Evolutionary conservation across 37 sponge, comb jelly and placozoan genomes (phyloP), one percentile per base, ranked within the genome.

Genomic region (Halichondria panicea): DNA sequence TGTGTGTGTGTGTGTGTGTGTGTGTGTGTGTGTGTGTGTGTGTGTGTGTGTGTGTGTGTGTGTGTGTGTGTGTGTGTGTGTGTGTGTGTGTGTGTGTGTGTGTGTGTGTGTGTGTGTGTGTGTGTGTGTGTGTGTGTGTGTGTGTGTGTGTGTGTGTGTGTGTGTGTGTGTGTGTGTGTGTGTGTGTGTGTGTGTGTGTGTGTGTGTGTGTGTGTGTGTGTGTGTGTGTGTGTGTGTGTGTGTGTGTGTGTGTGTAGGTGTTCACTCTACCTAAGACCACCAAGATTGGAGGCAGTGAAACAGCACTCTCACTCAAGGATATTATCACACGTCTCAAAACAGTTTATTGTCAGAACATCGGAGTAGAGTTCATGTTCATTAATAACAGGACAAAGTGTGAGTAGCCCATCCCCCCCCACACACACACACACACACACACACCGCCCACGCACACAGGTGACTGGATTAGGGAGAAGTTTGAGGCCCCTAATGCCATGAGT

Each of bases 361-460:
- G 97, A 21, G 35, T 93, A 31, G 97, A 97, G 76, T 97, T 75
- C 82, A 97, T 97, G 92, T 88, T 87, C 87, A 91, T 97, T 44
- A 81, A 91, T 37, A 84, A 93, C 59, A 55, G 87, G 18, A 45
- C 38, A 8, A 73, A 78, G 36, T 70, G 92, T 88, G 68, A 95
- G 81, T 81, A 35, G 15, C 1, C 6, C 27, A 28, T 7, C 11
- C 5, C 4, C 71, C 55, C 44, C 8, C 61, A 21, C n/a, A n/a
- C n/a, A n/a, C n/a, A n/a, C n/a, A 35, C 15, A 11, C 52, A 11
- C 52, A 41, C 15, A 48, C 15, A 11, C 52, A 18, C 15, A 48
- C 15, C 52, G 13, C 52, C 15, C 52, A 18, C 15, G 52, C 52
- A 18, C n/a, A 2, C 41, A 78, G 79, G 87, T 79, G 79, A 79